Percentiles rank a stretch among this genome's conserved stretches.
These are phyloP conservation scores for Phrynocephalus guinanensis DNA, from an alignment of 2,797 vertebrate species.

Conservation along the genomic window DNA sequence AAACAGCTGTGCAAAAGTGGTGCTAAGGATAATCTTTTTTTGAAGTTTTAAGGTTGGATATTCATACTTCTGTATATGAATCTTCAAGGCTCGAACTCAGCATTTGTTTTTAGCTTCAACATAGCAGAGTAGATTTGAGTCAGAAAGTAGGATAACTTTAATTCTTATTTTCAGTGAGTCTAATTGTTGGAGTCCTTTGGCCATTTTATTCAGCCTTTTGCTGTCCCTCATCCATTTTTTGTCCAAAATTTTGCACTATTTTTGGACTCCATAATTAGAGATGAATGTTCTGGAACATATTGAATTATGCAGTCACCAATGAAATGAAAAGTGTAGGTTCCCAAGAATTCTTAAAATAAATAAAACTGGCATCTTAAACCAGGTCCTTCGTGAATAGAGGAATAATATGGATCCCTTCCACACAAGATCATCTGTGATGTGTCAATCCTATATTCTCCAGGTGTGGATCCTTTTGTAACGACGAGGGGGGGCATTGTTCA, in stretches of 20 bases:
- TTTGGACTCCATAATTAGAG: neutral
- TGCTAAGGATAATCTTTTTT: neutral
- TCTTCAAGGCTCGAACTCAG: neutral
- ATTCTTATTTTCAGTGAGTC: no score
- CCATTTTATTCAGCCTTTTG: no score
- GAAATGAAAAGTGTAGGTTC: neutral
- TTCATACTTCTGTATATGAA: neutral
- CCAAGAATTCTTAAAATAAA: neutral
- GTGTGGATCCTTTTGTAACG: neutral
- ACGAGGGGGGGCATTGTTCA: neutral
- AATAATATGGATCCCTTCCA: neutral
- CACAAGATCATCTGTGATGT: neutral
- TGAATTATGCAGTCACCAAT: neutral
- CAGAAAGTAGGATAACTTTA: neutral
- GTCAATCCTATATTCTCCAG: neutral
- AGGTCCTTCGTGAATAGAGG: neutral
- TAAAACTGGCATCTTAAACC: conserved; percentile 25
- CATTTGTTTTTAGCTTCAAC: neutral
- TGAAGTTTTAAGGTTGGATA: neutral
- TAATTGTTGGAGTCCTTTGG: no score
- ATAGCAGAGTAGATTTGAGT: neutral
- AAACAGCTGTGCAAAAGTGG: neutral
- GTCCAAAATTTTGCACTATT: neutral
- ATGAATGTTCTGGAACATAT: neutral
- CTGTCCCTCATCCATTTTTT: no score